Conservation (phyloP, 2,797 vertebrate genomes). For the Anguilla anguilla region DNA sequence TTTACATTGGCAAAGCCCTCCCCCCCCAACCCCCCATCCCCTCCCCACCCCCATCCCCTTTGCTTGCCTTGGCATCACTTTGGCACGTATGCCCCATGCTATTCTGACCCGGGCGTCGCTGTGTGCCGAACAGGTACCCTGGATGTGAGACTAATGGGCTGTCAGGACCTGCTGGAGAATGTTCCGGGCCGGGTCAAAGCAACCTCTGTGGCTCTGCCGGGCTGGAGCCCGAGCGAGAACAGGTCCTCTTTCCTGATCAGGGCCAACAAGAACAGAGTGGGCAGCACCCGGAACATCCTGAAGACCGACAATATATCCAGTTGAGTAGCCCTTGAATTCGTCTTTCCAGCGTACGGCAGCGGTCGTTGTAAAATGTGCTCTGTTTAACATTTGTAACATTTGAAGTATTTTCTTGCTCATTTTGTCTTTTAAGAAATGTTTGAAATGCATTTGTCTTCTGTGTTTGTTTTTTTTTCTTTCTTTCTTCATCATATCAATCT, state of each 20-base stretch:
- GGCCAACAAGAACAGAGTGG: conserved; percentile 80
- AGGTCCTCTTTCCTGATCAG: conserved; percentile 84
- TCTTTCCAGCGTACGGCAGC: not conserved
- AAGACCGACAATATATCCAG: conserved; percentile 86
- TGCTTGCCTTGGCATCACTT: not conserved
- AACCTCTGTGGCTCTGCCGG: conserved; percentile 74
- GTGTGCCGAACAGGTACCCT: conserved; percentile 73
- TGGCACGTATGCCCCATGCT: not conserved
- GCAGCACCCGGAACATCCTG: conserved; percentile 79
- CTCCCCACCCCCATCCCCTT: not conserved
- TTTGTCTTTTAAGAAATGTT: not conserved
- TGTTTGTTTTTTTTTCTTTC: not conserved
- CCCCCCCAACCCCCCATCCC: too few species aligned
- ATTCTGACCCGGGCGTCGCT: not conserved
- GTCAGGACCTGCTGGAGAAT: conserved; percentile 85
- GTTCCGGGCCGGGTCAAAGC: conserved; percentile 85
- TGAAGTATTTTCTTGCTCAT: not conserved
- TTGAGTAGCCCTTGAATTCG: conserved; percentile 61
- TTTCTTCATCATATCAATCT: not conserved
- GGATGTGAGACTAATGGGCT: conserved; percentile 87
- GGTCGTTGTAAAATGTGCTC: not conserved
- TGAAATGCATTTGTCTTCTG: not conserved
- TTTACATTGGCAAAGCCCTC: not conserved
- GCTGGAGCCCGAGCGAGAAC: conserved; percentile 85
- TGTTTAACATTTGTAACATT: not conserved